Conservation (phyloP, 2,888 invertebrate species). For the Caenorhabditis angaria region DNA sequence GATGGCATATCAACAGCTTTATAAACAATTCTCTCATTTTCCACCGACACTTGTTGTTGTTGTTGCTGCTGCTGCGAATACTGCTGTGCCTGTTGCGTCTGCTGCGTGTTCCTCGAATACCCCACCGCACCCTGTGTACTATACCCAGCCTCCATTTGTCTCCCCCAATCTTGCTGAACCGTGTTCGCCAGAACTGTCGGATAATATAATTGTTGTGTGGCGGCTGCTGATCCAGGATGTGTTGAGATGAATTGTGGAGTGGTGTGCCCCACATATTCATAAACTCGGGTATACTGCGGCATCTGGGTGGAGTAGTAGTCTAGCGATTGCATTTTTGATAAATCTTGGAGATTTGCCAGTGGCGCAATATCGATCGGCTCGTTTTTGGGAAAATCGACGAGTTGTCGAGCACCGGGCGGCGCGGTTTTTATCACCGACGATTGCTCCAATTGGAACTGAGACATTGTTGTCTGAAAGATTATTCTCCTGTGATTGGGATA, state of each 20-base stretch:
- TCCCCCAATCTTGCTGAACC: slow-evolving; percentile 42
- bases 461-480: slow-evolving; percentile 34
- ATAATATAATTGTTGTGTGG: slow-evolving; percentile 34
- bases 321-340: slow-evolving; percentile 66
- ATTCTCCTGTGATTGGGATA: too few species aligned
- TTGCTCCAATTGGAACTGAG: slow-evolving; percentile 58
- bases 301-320: slow-evolving; percentile 51
- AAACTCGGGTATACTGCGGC: slow-evolving; percentile 49
- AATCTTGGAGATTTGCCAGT: slow-evolving; percentile 63
- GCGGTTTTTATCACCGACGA: slow-evolving; percentile 72
- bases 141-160: slow-evolving; percentile 41
- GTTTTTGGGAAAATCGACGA: slow-evolving; percentile 65
- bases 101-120: slow-evolving; percentile 13
- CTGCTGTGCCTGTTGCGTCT: slow-evolving; percentile 8
- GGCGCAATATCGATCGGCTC: slow-evolving; percentile 70
- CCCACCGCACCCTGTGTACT: slow-evolving; percentile 21
- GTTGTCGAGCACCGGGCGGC: slow-evolving; percentile 65
- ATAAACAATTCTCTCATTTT: slow-evolving; percentile 40
- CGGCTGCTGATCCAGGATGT: slow-evolving; percentile 11
- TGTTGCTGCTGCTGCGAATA: slow-evolving; percentile 3
- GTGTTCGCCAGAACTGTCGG: slow-evolving; percentile 21
- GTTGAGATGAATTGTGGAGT: slow-evolving; percentile 17
- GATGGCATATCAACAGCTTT: slow-evolving; percentile 82
- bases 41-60: slow-evolving; percentile 28
- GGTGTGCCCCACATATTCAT: slow-evolving; percentile 21